These are phyloP conservation scores for Lordiphosa stackelbergi DNA, from an alignment of 1,140 invertebrate species.

Conservation along the genomic window DNA sequence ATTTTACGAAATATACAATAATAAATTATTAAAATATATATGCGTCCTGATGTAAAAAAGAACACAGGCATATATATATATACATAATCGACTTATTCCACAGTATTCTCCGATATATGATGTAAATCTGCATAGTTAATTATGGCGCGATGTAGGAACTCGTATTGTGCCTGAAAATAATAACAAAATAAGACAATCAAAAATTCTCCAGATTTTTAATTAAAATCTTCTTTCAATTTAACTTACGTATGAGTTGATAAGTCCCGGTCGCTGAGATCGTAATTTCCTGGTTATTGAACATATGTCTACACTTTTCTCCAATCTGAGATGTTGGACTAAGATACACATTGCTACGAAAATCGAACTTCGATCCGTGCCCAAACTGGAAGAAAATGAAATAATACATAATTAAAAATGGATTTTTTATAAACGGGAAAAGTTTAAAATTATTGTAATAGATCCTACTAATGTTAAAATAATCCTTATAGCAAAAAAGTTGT, in stretches of 20 bases:
- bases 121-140: slow-evolving; percentile 93
- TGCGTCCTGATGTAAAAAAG: slow-evolving; percentile 11
- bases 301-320: slow-evolving; percentile 90
- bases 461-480: too few species aligned
- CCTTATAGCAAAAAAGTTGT: too few species aligned
- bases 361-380: slow-evolving; percentile 90
- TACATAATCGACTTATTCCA: slow-evolving; percentile 59
- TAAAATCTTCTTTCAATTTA: slow-evolving; percentile 4
- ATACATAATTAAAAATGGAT: not conserved
- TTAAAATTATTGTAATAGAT: too few species aligned
- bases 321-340: slow-evolving; percentile 88
- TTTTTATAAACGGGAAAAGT: too few species aligned
- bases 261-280: slow-evolving; percentile 88
- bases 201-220: not conserved
- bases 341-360: slow-evolving; percentile 93
- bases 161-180: slow-evolving; percentile 89
- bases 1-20: slow-evolving; percentile 60
- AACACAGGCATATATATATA: slow-evolving; percentile 28
- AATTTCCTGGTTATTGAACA: slow-evolving; percentile 90
- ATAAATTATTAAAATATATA: slow-evolving; percentile 60
- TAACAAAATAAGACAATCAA: not conserved
- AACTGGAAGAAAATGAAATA: slow-evolving; percentile 75
- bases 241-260: slow-evolving; percentile 90
- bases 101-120: slow-evolving; percentile 80
- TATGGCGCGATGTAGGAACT: slow-evolving; percentile 93